These are phyloP conservation scores for Prunella fulvescens DNA, from an alignment of 2,113 vertebrate species.

Conservation along the genomic window DNA sequence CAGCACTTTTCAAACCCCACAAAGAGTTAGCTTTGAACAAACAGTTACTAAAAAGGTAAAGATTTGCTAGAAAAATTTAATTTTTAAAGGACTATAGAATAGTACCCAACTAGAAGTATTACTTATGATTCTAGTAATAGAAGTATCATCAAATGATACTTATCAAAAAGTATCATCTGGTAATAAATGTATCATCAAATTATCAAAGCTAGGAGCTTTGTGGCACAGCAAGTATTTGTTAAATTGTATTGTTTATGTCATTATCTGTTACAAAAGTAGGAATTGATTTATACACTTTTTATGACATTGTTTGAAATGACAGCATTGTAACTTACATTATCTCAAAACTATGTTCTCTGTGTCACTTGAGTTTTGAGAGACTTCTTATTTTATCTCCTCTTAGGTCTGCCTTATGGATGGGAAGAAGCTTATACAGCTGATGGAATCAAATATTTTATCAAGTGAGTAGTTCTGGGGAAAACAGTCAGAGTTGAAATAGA, in stretches of 20 bases:
- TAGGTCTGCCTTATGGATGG: constrained; percentile 88
- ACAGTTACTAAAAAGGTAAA: neutral
- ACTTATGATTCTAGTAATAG: neutral
- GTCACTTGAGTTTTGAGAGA: neutral
- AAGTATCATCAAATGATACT: neutral
- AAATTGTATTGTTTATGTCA: neutral
- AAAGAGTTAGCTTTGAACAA: neutral
- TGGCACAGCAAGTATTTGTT: neutral
- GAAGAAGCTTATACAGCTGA: constrained; percentile 90
- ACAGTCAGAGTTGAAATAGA: constrained; percentile 17
- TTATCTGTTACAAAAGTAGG: neutral
- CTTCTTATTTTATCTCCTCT: constrained; percentile 22
- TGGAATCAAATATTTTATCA: constrained; percentile 91
- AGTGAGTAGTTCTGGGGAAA: constrained; percentile 81
- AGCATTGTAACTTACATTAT: neutral
- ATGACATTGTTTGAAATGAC: neutral
- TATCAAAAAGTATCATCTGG: neutral
- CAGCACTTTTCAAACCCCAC: neutral
- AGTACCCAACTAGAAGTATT: neutral
- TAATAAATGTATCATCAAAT: neutral
- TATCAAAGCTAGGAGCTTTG: neutral
- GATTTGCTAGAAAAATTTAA: neutral
- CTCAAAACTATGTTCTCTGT: neutral
- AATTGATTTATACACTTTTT: neutral
- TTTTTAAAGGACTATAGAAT: neutral